A percentile compares a stretch with the other conserved stretches of the same genome.
These are phyloP conservation scores for Archivesica marissinica DNA, from an alignment of 1,140 invertebrate genomes.

Conservation along the genomic window DNA sequence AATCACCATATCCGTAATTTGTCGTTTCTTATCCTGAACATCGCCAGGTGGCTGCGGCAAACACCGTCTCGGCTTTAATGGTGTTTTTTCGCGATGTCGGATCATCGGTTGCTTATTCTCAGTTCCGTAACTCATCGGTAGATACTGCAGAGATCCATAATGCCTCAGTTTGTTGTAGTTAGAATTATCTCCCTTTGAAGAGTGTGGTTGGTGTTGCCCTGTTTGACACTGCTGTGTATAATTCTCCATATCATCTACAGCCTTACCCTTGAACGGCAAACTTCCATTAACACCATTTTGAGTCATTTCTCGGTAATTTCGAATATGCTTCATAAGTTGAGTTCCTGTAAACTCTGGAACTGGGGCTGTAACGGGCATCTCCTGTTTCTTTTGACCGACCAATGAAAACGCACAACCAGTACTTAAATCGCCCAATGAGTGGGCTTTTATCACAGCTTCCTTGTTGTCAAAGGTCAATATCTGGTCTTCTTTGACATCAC, in stretches of 20 bases:
- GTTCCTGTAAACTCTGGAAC: slow-evolving; percentile 43
- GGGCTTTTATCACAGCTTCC: slow-evolving; percentile 42
- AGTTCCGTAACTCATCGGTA: slow-evolving; percentile 20
- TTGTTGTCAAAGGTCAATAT: neutral
- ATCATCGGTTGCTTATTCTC: neutral
- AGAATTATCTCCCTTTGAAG: slow-evolving; percentile 5
- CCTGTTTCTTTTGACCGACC: slow-evolving; percentile 56
- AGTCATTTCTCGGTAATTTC: slow-evolving; percentile 54
- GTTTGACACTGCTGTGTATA: slow-evolving; percentile 3
- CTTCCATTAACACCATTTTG: slow-evolving; percentile 28
- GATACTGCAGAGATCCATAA: slow-evolving; percentile 49
- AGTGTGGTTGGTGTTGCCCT: neutral
- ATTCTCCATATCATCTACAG: slow-evolving; percentile 35
- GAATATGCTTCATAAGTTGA: slow-evolving; percentile 48
- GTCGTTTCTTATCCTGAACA: slow-evolving; percentile 46
- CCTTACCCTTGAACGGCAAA: slow-evolving; percentile 35
- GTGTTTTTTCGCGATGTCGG: slow-evolving; percentile 23
- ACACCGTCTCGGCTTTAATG: slow-evolving; percentile 38
- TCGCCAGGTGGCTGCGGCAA: slow-evolving; percentile 51
- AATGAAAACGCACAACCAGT: slow-evolving; percentile 53
- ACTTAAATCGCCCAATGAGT: slow-evolving; percentile 49
- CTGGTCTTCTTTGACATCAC: neutral
- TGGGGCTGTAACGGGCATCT: neutral
- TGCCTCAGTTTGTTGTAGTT: slow-evolving; percentile 32
- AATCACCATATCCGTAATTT: slow-evolving; percentile 37